phyloP scores from a whole-genome alignment of 2,113 vertebrate genomes.

The Prolemur simus region DNA sequence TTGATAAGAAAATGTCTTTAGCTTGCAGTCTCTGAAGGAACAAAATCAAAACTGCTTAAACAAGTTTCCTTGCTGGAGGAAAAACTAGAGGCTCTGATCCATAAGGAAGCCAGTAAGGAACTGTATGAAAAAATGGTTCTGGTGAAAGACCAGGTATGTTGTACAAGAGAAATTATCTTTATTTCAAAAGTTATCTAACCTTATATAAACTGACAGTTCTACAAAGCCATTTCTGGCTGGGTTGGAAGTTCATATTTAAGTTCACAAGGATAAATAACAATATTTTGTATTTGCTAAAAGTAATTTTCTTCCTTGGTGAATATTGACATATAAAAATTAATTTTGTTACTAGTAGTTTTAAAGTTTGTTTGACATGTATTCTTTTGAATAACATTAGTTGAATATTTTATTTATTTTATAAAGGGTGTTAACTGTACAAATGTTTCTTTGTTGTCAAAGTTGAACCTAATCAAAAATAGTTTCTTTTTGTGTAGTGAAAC shows the following conservation, averaged over 20 bases:
- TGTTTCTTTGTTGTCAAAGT: constrained; percentile 9
- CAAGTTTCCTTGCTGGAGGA: constrained; percentile 53
- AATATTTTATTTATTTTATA: not conserved
- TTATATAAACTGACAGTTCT: not conserved
- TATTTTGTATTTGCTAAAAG: not conserved
- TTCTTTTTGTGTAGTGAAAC: not conserved
- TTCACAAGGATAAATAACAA: constrained; percentile 27
- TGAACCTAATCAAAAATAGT: not conserved
- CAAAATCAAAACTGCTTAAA: constrained; percentile 42
- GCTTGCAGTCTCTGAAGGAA: constrained; percentile 69
- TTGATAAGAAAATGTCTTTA: constrained; percentile 59
- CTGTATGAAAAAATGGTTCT: constrained; percentile 1
- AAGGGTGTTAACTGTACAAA: not conserved
- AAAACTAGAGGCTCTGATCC: not conserved
- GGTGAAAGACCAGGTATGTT: constrained; percentile 67
- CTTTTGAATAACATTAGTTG: not conserved
- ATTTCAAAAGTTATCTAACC: not conserved
- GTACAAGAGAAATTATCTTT: not conserved
- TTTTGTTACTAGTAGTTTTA: not conserved
- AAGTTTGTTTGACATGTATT: not conserved
- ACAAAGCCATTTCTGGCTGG: not conserved
- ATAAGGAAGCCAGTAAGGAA: not conserved
- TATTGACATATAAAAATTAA: not conserved
- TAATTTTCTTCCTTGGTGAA: not conserved
- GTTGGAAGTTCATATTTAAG: not conserved